Evolutionary conservation across 1,140 invertebrate species (phyloP), one percentile per base, ranked within the genome.

Genomic region (Bilobella aurantiaca): DNA sequence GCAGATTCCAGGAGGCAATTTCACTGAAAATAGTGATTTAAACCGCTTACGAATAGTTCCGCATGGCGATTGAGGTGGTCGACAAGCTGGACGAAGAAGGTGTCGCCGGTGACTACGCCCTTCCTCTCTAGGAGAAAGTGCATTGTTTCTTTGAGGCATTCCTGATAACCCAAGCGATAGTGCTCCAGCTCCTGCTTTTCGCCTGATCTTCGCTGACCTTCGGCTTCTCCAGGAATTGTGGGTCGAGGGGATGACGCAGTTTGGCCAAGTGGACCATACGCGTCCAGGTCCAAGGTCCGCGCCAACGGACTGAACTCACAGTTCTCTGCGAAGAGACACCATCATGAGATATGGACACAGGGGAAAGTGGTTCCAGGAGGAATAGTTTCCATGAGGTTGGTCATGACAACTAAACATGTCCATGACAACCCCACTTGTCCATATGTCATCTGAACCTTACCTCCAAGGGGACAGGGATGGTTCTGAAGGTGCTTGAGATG

Each of bases 111-210:
- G 59, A 85, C 86, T 71, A 86, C 84, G 1, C 87, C 89, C 74
- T 93, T 89, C 0, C 86, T 83, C 72, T 96, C 91, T 1, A 92
- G 87, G 21, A 96, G 83, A 76, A 91, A 96, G 70, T 91, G 83
- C 78, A 95, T 86, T 0, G 87, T 85, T 75, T 97, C 93, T 46
- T 87, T 87, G 68, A 93, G 82, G 70, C 92, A 95, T 76, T 95
- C 92, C 76, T 91, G 87, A 78, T 87, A 96, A 1, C 93, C 91
- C 3, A 84, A 72, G 56, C 84, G 83, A 73, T 88, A 92, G 60
- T 86, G 82, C 47, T 86, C 49, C 12, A 53, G 49, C 12, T 83
- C 14, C 81, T 67, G 18, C n/a, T 18, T 12, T 58, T 53, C 21
- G 1, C 65, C 14, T 61, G 68, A 59, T 25, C 29, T 16, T 42